Conservation (phyloP, 2,113 vertebrate genomes). For the Pollachius pollachius region DNA sequence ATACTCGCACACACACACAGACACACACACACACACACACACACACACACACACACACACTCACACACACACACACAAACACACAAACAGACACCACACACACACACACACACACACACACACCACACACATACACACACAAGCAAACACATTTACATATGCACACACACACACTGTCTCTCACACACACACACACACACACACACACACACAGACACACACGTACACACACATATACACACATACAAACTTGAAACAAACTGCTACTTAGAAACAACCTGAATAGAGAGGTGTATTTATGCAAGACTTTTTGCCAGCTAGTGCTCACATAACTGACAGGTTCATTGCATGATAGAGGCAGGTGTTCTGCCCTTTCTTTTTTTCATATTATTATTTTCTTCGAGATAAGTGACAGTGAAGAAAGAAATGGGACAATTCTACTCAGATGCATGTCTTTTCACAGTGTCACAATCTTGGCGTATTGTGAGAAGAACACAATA, state of each 20-base stretch:
- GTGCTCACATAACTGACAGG: constrained; percentile 4
- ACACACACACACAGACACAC: no score
- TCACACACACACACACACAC: no score
- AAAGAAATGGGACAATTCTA: no score
- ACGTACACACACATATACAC: constrained; percentile 25
- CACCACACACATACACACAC: constrained; percentile 33
- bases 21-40: background rate
- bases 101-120: constrained; percentile 54
- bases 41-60: no score
- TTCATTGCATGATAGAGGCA: constrained; percentile 9
- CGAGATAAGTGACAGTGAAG: no score
- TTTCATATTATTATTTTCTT: no score
- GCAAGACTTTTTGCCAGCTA: constrained; percentile 26
- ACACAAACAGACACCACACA: background rate
- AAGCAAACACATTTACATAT: no score
- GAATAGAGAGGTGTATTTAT: constrained; percentile 33
- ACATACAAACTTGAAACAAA: constrained; percentile 27
- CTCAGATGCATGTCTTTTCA: no score
- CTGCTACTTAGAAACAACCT: constrained; percentile 44
- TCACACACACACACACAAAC: no score
- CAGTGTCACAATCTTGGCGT: no score
- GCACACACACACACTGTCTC: background rate
- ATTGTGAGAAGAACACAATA: no score
- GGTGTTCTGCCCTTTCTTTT: background rate
- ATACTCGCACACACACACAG: constrained; percentile 31